Conservation (phyloP, 2,797 vertebrate species). For the Fistularia commersonii region DNA sequence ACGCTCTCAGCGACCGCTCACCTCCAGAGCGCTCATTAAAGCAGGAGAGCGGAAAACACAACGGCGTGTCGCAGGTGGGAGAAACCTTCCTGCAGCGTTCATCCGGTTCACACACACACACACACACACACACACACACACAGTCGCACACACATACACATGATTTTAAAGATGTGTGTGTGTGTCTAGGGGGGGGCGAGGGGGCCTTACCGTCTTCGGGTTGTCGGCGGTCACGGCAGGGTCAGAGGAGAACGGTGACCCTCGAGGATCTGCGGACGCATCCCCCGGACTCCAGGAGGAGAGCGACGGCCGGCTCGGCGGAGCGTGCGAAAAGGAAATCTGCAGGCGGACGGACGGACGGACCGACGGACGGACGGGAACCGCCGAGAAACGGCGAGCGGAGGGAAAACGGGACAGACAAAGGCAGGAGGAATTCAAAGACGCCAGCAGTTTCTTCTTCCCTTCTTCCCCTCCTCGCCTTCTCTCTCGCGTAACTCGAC, state of each 20-base stretch:
- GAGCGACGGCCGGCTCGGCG: slow-evolving; percentile 29
- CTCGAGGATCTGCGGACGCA: slow-evolving; percentile 34
- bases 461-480: slow-evolving; percentile 42
- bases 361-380: too few relatives aligned
- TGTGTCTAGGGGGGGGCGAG: slow-evolving; percentile 11
- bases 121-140: not conserved
- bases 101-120: not conserved
- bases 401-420: slow-evolving; percentile 27
- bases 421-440: slow-evolving; percentile 45
- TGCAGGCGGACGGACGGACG: slow-evolving; percentile 42
- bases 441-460: slow-evolving; percentile 55
- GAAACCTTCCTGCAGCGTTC: too few relatives aligned
- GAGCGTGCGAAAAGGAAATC: slow-evolving; percentile 55
- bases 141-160: not conserved
- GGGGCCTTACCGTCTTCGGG: slow-evolving; percentile 56
- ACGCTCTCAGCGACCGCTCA: slow-evolving; percentile 61
- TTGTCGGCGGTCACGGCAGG: slow-evolving; percentile 42
- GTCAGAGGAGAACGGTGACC: slow-evolving; percentile 37
- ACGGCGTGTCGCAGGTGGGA: slow-evolving; percentile 18
- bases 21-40: slow-evolving; percentile 43
- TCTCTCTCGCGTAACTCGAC: slow-evolving; percentile 62
- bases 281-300: slow-evolving; percentile 38
- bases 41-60: slow-evolving; percentile 46
- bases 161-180: too few relatives aligned
- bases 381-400: too few relatives aligned